These are phyloP conservation scores for Spermophilus dauricus DNA, from an alignment of 2,113 vertebrate species.

Conservation along the genomic window DNA sequence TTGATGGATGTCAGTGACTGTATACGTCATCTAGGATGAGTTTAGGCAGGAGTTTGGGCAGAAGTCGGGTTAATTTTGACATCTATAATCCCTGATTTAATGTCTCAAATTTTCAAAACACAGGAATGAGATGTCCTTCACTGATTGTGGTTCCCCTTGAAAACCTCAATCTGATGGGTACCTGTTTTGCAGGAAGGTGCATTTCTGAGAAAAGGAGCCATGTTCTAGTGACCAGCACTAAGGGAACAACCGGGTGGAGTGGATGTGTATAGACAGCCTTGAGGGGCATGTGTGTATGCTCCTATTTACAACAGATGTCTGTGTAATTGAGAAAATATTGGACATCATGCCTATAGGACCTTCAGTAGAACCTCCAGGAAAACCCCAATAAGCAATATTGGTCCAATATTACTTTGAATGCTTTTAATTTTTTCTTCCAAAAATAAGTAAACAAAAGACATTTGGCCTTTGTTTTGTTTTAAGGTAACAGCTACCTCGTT, in stretches of 20 bases:
- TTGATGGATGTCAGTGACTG: neutral
- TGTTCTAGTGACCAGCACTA: neutral
- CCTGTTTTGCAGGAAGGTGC: neutral
- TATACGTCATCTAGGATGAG: neutral
- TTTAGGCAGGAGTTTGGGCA: neutral
- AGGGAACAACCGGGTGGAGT: neutral
- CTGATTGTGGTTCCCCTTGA: neutral
- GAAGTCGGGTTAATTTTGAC: neutral
- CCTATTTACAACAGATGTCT: neutral
- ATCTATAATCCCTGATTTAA: neutral
- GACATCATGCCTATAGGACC: neutral
- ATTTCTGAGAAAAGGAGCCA: neutral
- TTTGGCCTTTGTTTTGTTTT: conserved; percentile 47
- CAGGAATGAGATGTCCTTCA: neutral
- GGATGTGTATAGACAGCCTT: neutral
- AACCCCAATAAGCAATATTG: neutral
- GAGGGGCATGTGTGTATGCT: neutral
- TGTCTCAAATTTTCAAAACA: neutral
- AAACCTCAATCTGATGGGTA: neutral
- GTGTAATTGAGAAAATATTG: neutral
- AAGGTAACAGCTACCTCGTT: neutral
- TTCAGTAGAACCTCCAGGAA: neutral
- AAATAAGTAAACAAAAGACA: neutral
- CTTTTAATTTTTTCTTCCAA: conserved; percentile 53
- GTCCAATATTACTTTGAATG: neutral